Percentiles rank a stretch among this genome's conserved stretches.
Evolutionary conservation across 2,797 vertebrate genomes (phyloP).

Genomic region (Ceryle rudis): DNA sequence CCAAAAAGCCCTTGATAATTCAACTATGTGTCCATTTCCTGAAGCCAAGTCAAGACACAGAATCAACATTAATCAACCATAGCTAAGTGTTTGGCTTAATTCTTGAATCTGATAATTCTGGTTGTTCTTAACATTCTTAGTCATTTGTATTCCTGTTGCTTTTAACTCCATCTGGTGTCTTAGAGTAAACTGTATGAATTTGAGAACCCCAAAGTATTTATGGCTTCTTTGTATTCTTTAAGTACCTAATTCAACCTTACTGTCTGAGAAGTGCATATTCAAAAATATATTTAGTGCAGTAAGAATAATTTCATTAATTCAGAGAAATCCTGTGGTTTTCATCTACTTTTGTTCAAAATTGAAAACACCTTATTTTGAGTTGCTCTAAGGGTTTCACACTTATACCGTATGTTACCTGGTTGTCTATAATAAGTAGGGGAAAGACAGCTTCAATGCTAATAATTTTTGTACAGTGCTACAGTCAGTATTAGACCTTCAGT

Average conservation of each 20-base stretch:
- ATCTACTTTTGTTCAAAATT: background rate
- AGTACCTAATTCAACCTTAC: background rate
- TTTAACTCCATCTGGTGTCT: background rate
- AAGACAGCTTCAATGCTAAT: background rate
- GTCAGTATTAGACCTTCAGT: background rate
- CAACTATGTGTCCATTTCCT: fast-evolving
- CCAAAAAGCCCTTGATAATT: background rate
- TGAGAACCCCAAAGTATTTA: background rate
- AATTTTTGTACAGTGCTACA: background rate
- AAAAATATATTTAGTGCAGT: background rate
- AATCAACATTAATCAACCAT: background rate
- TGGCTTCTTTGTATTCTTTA: background rate
- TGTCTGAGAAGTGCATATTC: background rate
- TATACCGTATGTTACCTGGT: fast-evolving
- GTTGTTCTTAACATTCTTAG: background rate
- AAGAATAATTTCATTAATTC: background rate
- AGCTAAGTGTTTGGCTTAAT: background rate
- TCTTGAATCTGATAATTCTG: background rate
- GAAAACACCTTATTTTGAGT: background rate
- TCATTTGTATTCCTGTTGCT: background rate
- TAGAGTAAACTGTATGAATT: background rate
- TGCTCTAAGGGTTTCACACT: background rate
- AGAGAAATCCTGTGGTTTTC: background rate
- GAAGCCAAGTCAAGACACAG: background rate
- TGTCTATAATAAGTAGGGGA: background rate